Base-by-base conservation (phyloP, 1,140 invertebrate species). In the Drosophila lacertosa region DNA sequence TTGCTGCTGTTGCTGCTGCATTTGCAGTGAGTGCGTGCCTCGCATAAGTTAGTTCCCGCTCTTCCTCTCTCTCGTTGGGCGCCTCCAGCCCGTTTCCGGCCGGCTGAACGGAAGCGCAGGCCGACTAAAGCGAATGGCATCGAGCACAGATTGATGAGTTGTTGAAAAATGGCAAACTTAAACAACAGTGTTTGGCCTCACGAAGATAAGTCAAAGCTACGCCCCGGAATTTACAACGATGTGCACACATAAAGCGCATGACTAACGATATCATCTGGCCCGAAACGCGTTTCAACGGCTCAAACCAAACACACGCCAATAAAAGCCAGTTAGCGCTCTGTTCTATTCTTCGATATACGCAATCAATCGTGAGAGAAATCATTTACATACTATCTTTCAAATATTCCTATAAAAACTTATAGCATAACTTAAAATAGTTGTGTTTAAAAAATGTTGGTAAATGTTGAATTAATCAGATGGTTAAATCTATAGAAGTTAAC, bases 111-210 rank as follows among this genome's bases (percentile, higher is more conserved):
- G 54, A 66, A 77, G 60, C 59, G 55, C 70, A 65, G 63, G 80
- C 71, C 67, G 67, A 57, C 77, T 57, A 53, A 66, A 65, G 63
- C 77, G n/a, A 74, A 63, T 45, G 53, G 58, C 68, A 77, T 74
- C 74, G 82, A 75, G 39, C 29, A 86, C 82, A 86, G 82, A 86
- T 86, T 86, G 82, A 86, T 86, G 82, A 86, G 82, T 88, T 88
- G 82, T 88, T 86, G 82, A 88, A 88, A 88, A 86, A 88, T 86
- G 70, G 82, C 82, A 82, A 86, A 86, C 77, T 88, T 88, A 88
- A 86, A 86, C 82, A 69, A 69, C 66, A 69, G 66, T 69, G 64
- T 63, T 9, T n/a, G n/a, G 44, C 53, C 62, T 20, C 29, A 22
- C n/a, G n/a, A 16, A 47, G 57, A 63, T 63, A 68, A 67, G 45